Conservation (phyloP, 2,797 vertebrate genomes). For the Scleropages formosus region DNA sequence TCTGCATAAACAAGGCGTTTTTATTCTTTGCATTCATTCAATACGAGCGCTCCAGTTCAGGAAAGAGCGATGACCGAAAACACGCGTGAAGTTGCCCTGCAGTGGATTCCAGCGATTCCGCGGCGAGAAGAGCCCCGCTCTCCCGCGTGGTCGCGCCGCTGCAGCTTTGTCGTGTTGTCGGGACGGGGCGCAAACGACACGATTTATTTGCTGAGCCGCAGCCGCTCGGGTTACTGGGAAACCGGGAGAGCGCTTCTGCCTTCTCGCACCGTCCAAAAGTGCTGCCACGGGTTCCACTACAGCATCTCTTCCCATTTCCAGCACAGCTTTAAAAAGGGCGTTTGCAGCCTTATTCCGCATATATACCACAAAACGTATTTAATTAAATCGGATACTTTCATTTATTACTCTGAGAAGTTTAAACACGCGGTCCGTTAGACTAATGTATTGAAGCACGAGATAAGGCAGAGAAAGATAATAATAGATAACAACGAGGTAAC, state of each 20-base stretch:
- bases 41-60: constrained; percentile 8
- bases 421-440: not conserved
- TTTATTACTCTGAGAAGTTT: not conserved
- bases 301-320: not conserved
- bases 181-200: constrained; percentile 61
- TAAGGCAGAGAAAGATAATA: too few relatives aligned
- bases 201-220: constrained; percentile 38
- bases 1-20: constrained; percentile 6
- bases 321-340: not conserved
- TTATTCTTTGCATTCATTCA: not conserved
- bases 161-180: constrained; percentile 60
- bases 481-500: too few relatives aligned
- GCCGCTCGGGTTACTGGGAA: constrained; percentile 33
- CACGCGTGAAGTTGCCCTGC: constrained; percentile 17
- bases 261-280: constrained; percentile 1
- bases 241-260: not conserved
- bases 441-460: too few relatives aligned
- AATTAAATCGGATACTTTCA: not conserved
- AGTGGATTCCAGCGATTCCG: not conserved
- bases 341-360: not conserved
- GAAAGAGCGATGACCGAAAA: constrained; percentile 15
- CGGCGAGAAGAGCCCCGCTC: not conserved
- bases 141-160: constrained; percentile 40
- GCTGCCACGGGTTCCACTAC: not conserved
- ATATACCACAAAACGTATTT: not conserved